Evolutionary conservation across 2,797 vertebrate species (phyloP).

Genomic region (Leptoclinus maculatus): DNA sequence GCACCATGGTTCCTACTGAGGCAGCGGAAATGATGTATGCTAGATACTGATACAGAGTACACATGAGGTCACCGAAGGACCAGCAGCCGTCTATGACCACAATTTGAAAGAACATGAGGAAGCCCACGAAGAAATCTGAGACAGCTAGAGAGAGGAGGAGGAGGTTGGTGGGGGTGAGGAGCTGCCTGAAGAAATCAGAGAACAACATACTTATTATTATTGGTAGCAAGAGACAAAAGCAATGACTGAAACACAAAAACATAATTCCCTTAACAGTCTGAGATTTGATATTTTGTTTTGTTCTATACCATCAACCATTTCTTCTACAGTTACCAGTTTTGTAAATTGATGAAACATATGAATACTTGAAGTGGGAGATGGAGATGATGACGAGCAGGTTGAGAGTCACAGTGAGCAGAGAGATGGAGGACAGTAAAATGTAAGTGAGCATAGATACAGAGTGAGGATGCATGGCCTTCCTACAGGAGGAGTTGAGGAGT

Average conservation of each 20-base stretch:
- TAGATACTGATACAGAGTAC: neutral
- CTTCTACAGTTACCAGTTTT: neutral
- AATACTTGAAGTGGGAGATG: slow-evolving; percentile 14
- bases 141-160: slow-evolving; percentile 5
- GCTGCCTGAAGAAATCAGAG: neutral
- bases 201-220: neutral
- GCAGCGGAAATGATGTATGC: neutral
- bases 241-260: neutral
- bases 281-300: neutral
- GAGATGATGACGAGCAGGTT: slow-evolving; percentile 15
- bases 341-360: neutral
- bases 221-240: neutral
- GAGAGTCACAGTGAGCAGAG: neutral
- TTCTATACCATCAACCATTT: neutral
- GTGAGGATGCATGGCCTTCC: neutral
- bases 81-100: neutral
- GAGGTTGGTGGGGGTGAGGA: neutral
- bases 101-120: neutral
- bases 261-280: neutral
- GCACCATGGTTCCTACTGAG: neutral
- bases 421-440: slow-evolving; percentile 27
- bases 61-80: neutral
- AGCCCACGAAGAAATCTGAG: neutral
- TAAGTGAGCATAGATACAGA: neutral
- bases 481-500: slow-evolving; percentile 25